These are phyloP conservation scores for Cyclopterus lumpus DNA, from an alignment of 2,797 vertebrate genomes.

Conservation along the genomic window DNA sequence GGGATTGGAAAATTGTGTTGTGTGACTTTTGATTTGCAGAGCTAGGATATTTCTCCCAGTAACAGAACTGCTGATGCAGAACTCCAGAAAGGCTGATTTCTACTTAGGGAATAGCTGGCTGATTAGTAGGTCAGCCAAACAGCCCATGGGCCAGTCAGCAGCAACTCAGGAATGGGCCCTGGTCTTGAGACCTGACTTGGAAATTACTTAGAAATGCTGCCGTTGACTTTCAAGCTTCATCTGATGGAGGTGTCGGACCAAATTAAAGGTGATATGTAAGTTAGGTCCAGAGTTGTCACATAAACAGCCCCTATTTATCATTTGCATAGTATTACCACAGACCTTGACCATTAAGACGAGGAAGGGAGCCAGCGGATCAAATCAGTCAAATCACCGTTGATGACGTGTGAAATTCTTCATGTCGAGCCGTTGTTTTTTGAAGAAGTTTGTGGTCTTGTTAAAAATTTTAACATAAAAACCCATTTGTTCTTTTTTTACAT, in stretches of 20 bases:
- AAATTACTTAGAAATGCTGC: conserved; percentile 32
- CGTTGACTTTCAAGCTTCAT: conserved; percentile 43
- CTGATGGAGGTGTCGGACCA: conserved; percentile 54
- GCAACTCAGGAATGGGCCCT: background rate
- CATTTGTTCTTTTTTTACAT: background rate
- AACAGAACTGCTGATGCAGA: conserved; percentile 49
- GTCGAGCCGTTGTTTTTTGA: background rate
- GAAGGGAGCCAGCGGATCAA: conserved; percentile 33
- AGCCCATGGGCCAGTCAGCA: conserved; percentile 31
- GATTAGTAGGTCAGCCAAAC: conserved; percentile 65
- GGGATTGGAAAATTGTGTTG: conserved; percentile 16
- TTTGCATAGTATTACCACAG: conserved; percentile 71
- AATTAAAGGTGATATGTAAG: conserved; percentile 68
- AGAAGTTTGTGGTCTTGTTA: background rate
- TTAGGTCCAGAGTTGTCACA: conserved; percentile 35
- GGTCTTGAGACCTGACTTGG: conserved; percentile 24
- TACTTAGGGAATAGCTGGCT: conserved; percentile 58
- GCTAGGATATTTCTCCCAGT: conserved; percentile 24
- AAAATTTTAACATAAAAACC: background rate
- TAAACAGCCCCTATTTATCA: conserved; percentile 53
- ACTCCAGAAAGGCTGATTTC: conserved; percentile 39
- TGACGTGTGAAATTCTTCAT: background rate
- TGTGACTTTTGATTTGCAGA: conserved; percentile 41
- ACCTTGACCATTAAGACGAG: conserved; percentile 40
- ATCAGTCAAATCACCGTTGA: background rate